Conservation (phyloP, 2,888 invertebrate genomes). For the Trachelus troglodyta region DNA sequence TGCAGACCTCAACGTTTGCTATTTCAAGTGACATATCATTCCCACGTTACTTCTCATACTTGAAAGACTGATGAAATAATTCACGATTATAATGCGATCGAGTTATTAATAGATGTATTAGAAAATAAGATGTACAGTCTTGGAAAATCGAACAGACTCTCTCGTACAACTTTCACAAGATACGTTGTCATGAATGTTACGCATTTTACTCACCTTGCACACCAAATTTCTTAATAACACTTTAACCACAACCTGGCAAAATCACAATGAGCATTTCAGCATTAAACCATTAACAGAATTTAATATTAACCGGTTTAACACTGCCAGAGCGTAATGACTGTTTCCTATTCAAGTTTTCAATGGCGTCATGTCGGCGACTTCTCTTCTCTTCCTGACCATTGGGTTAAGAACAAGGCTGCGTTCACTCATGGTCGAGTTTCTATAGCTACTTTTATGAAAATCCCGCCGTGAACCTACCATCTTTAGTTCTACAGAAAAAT, state of each 20-base stretch:
- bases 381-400: neutral
- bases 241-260: neutral
- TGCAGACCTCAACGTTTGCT: neutral
- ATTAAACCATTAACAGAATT: neutral
- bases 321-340: neutral
- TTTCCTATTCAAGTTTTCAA: conserved; percentile 14
- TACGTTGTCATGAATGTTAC: neutral
- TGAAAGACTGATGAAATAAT: neutral
- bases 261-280: neutral
- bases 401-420: conserved; percentile 14
- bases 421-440: conserved; percentile 11
- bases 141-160: neutral
- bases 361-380: conserved; percentile 17
- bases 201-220: neutral
- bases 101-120: neutral
- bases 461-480: neutral
- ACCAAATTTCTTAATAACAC: neutral
- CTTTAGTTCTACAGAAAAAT: neutral
- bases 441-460: neutral
- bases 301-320: neutral
- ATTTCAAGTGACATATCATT: neutral
- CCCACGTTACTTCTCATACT: neutral
- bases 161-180: neutral
- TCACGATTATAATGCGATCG: neutral
- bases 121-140: neutral